Base-by-base conservation (phyloP, 1,140 invertebrate species). In the Aphidius ervi region DNA sequence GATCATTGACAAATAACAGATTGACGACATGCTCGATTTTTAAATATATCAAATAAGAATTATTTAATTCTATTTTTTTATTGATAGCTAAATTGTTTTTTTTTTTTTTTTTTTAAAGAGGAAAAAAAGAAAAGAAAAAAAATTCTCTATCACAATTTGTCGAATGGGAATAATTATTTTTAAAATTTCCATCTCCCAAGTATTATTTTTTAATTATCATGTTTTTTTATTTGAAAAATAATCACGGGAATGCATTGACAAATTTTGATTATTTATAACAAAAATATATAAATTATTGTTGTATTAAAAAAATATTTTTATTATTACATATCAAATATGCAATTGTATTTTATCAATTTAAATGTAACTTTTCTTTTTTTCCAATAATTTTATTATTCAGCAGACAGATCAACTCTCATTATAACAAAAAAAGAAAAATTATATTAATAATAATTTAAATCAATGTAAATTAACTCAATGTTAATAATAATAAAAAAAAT, bases 211-310 rank as follows among this genome's bases (percentile, higher is more conserved):
- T 8, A 23, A 10, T 49, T 49, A 8, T 5, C 5, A 31, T 23
- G 7, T 5, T 23, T 23, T 49, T 5, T 31, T 23, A 16, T 23
- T 16, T 23, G 16, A 49, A 23, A 9, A 49, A 49, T 16, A 7
- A 49, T 20, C 49, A 39, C 31, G 49, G 49, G 49, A 52, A 37
- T 52, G 49, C 49, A 52, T 9, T 52, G 49, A 52, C 49, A 54
- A 54, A 42, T 40, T 42, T 42, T 16, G 10, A 16, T 9, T 42
- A 16, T 54, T 10, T 40, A 9, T 37, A 39, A 52, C 39, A 54
- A 43, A 9, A 6, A 10, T 10, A 39, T 8, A 8, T 43, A 43
- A 43, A 43, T 8, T 7, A 43, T 43, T 9, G 42, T 7, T 9
- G 40, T 10, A 52, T 52, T 52, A 9, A 39, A 40, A 39, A 10